Evolutionary conservation across 2,797 vertebrate species (phyloP).

Genomic region (Heliangelus exortis): DNA sequence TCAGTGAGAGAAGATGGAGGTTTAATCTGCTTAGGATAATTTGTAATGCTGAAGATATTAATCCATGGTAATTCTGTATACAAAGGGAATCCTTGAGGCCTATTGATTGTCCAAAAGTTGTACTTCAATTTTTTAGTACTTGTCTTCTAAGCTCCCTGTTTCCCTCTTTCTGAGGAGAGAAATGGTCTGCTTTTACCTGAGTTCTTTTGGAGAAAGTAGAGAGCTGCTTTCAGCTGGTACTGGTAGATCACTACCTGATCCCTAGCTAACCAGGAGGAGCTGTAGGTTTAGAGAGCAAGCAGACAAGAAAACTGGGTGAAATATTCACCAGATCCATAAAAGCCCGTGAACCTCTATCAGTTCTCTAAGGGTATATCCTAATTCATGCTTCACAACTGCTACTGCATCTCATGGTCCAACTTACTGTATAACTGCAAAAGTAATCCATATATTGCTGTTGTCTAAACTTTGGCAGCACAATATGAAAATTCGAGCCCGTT

Average conservation of each 20-base stretch:
- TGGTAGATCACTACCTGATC: neutral
- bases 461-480: neutral
- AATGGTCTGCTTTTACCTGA: neutral
- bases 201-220: neutral
- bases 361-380: neutral
- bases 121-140: neutral
- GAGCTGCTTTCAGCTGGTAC: neutral
- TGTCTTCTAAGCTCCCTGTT: neutral
- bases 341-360: neutral
- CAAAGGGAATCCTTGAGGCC: neutral
- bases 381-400: neutral
- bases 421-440: neutral
- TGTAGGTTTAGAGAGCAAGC: neutral
- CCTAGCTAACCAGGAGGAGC: neutral
- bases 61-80: neutral
- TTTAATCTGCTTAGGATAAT: neutral
- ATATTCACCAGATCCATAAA: neutral
- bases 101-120: neutral
- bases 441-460: neutral
- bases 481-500: neutral
- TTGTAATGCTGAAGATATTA: neutral
- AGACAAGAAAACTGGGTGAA: neutral
- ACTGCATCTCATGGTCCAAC: neutral
- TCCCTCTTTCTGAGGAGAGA: neutral
- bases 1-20: neutral